phyloP scores from a whole-genome alignment of 2,797 vertebrate genomes.

The Danio jaintianensis region DNA sequence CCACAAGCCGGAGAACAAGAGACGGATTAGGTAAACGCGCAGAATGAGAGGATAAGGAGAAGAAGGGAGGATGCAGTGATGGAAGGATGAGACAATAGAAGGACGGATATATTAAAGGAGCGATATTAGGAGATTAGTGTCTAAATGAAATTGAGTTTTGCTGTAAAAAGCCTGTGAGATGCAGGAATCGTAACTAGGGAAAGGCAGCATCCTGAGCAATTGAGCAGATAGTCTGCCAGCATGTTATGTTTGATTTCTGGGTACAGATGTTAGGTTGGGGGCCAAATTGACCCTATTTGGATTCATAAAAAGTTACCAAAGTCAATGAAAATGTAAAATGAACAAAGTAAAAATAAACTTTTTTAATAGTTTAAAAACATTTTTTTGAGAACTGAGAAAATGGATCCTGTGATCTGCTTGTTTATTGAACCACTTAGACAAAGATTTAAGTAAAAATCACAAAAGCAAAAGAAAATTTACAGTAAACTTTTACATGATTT shows the following conservation, averaged over 20 bases:
- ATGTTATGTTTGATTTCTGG: too few species aligned
- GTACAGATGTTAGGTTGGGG: too few species aligned
- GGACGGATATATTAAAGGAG: conserved; percentile 39
- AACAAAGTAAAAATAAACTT: too few species aligned
- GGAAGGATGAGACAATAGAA: conserved; percentile 37
- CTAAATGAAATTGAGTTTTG: conserved; percentile 35
- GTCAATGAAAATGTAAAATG: too few species aligned
- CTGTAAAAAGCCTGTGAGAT: not conserved
- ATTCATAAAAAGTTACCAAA: too few species aligned
- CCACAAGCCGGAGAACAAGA: conserved; percentile 54
- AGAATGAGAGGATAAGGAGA: conserved; percentile 58
- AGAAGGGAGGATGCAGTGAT: conserved; percentile 44
- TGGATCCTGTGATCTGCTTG: not conserved
- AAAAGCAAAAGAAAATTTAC: not conserved
- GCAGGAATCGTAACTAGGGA: not conserved
- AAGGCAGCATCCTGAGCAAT: not conserved
- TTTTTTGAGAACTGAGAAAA: too few species aligned
- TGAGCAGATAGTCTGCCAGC: not conserved
- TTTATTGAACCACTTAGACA: not conserved
- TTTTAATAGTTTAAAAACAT: too few species aligned
- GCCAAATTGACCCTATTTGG: too few species aligned
- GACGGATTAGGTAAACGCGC: conserved; percentile 56
- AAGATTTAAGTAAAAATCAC: too few species aligned
- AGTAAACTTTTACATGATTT: not conserved
- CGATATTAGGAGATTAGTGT: conserved; percentile 23